Base-by-base conservation (phyloP, 2,113 vertebrate genomes). In the Charina bottae region DNA sequence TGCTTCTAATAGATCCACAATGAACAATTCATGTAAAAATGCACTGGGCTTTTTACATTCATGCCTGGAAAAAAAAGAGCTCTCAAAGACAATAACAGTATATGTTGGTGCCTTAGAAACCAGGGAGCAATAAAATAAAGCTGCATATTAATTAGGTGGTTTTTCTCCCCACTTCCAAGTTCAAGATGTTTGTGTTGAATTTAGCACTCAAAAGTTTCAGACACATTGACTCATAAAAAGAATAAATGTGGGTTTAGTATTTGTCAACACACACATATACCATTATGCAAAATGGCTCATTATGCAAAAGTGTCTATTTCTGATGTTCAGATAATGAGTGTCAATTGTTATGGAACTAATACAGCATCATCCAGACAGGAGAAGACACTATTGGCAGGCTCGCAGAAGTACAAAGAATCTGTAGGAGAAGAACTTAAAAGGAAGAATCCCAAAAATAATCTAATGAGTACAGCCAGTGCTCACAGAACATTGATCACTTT, bases 21-120 rank as follows among this genome's bases (percentile, higher is more conserved):
- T 37, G 89, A 90, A 58, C 53, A 90, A 90, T 56, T 58, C 68
- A 49, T 84, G 56, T 60, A 90, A 42, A 90, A 60, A 90, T 60
- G 89, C n/a, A 58, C 42, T 84, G 78, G 28, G 56, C 42, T 60
- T 90, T 90, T 84, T 59, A 90, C 89, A 78, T 19, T 90, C 55
- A 58, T 84, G 33, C 23, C 3, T 53, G 37, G 4, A 53, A 23
- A 59, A 85, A 68, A 33, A 3, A 42, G 23, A 90, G 83, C 83
- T 85, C 37, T 60, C 56, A 28, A 46, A n/a, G 78, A 90, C 78
- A 84, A 90, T 60, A 83, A 26, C 89, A 90, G 26, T 83, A 46
- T 46, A 84, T 90, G 72, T 17, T 49, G 37, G 46, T 60, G 56
- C n/a, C 78, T 84, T 26, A 26, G 55, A 84, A 90, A 83, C 37